Base-by-base conservation (phyloP, 2,888 invertebrate genomes). In the Luperina nickerlii region DNA sequence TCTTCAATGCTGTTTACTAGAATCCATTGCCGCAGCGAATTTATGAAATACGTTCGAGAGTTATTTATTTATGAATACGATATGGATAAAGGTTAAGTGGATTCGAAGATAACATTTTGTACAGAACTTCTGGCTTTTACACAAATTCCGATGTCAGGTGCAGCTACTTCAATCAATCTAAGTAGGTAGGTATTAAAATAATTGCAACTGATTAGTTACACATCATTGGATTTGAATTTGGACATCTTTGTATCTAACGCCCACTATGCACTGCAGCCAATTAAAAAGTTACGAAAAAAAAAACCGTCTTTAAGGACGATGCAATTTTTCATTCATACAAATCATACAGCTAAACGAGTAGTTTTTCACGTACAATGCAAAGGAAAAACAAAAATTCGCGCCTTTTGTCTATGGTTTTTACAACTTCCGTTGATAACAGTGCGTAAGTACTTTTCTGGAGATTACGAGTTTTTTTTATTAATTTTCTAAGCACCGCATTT, bases 351-450 rank as follows among this genome's bases (percentile, higher is more conserved):
- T 54, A 69, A 18, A 13, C 38, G 20, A 11, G 8, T 24, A 79
- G 48, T 9, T 45, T 67, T 68, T 24, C 32, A 27, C 27, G 38
- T 27, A 20, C 74, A 65, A 75, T 62, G 24, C 62, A 18, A 62
- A 71, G 62, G 18, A 76, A 80, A 83, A 83, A 60, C 74, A 38
- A 76, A 62, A 62, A 38, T 38, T 67, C 54, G 24, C 66, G 83
- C 79, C 67, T 78, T 75, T 80, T 62, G 57, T 83, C 67, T 80
- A 45, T 80, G 60, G 45, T 54, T 80, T 77, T 68, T 45, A 68
- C 54, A 62, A 82, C 80, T 62, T 80, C 83, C 83, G 54, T 62
- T 54, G 83, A 67, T 80, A 79, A 75, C 42, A 62, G 45, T 76
- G 67, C 51, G 13, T 24, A 63, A 24, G n/a, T 60, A 18, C 2